Base-by-base conservation (phyloP, 1,140 invertebrate species). In the Epicauta chinensis region DNA sequence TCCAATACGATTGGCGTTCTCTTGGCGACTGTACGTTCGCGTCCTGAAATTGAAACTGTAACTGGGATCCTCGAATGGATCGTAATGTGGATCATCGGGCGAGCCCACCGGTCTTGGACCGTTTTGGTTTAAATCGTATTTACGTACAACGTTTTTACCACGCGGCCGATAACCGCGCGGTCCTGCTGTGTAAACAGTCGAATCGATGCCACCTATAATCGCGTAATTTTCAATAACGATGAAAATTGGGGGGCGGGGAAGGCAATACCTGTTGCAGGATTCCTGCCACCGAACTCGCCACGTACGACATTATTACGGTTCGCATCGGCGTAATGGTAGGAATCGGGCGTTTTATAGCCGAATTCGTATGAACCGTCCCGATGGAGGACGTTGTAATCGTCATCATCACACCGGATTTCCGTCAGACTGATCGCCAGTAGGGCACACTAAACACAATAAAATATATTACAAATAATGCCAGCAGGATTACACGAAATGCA, bases 11-110 rank as follows among this genome's bases (percentile, higher is more conserved):
- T 71, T 68, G 5, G 67, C 62, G 43, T 48, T 60, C 69, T 87
- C 84, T 51, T 79, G 76, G 58, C 81, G 78, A 0, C 75, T 77
- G 56, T 84, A 81, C 3, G 79, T 81, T 11, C 77, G 69, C 0
- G 82, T 84, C 45, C 78, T 77, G 56, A 80, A 81, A 16, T 73
- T 77, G 63, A 81, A 87, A 16, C 75, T 75, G 61, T 86, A 87
- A 51, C 81, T 82, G 1, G 82, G 82, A 67, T 85, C 83, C 64
- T 86, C 83, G 52, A 77, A 83, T 10, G 82, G 83, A 67, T 86
- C 83, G 58, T 79, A 78, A 53, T 81, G 80, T 1, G 81, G 79
- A 66, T 83, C 81, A 55, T 83, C 81, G 34, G 76, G 75, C 46
- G 39, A 68, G 36, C 79, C 82, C 34, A 77, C 76, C 2, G 77